These are phyloP conservation scores for Lycophotia porphyrea DNA, from an alignment of 2,888 invertebrate genomes.

Conservation along the genomic window DNA sequence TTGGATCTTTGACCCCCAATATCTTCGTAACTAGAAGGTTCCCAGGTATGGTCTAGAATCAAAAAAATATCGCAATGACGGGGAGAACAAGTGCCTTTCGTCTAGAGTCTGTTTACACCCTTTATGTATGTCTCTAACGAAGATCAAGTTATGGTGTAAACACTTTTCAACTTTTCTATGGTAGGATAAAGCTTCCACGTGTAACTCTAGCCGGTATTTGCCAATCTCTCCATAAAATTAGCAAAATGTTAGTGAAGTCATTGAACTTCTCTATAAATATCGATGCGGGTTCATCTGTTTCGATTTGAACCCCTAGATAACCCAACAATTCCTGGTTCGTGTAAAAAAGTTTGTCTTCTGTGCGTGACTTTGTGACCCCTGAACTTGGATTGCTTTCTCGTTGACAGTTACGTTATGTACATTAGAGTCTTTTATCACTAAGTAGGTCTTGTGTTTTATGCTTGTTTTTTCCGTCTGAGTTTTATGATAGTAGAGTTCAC, in stretches of 20 bases:
- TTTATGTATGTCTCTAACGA: slow-evolving; percentile 16
- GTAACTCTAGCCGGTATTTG: background rate
- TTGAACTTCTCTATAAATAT: slow-evolving; percentile 46
- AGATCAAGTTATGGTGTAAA: slow-evolving; percentile 17
- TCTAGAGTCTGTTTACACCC: too few relatives aligned
- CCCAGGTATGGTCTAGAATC: too few relatives aligned
- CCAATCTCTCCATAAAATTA: slow-evolving; percentile 21
- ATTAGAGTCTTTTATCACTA: slow-evolving; percentile 20
- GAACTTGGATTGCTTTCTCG: slow-evolving; percentile 34
- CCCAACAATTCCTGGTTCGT: slow-evolving; percentile 31
- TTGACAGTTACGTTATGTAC: slow-evolving; percentile 26
- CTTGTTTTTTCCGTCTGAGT: slow-evolving; percentile 7
- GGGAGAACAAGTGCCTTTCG: too few relatives aligned
- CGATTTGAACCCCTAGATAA: slow-evolving; percentile 53
- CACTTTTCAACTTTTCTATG: background rate
- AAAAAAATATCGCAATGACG: too few relatives aligned
- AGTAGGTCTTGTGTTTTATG: background rate
- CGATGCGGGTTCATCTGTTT: slow-evolving; percentile 44
- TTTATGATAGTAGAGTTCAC: slow-evolving; percentile 18
- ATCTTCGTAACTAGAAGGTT: too few relatives aligned
- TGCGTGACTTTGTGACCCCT: slow-evolving; percentile 20
- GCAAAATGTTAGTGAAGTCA: slow-evolving; percentile 37
- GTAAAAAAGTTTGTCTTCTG: slow-evolving; percentile 22
- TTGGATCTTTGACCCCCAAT: too few relatives aligned
- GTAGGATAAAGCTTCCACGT: slow-evolving; percentile 17